Evolutionary conservation across 1,140 invertebrate genomes (phyloP), one percentile per base, ranked within the genome.

Genomic region (Helicoverpa zea): DNA sequence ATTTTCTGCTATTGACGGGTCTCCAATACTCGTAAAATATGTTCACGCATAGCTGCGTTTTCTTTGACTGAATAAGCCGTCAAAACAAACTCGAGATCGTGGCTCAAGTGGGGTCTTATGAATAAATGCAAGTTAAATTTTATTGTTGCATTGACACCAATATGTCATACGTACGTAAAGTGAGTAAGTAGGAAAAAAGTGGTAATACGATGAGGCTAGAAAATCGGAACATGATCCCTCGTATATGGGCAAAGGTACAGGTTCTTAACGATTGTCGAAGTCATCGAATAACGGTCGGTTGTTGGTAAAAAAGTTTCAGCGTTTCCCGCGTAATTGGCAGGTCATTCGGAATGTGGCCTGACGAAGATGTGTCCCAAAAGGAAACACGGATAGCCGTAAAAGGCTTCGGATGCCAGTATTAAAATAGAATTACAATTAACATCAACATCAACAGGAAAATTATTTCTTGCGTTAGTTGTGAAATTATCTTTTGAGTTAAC

Each of bases 81-180:
- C 35, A 43, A 66, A 81, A 83, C 85, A 87, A 85, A 87, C 81
- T 81, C 70, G 80, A 86, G 84, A 61, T n/a, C 79, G 75, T 43
- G 61, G 4, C 12, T 3, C 30, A 16, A 49, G 13, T 51, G 59
- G 72, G 72, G 51, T 81, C 82, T 89, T 87, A 90, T 87, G 81
- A 91, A 90, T 92, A 89, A 89, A 90, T 88, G 81, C 83, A 87
- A 85, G 85, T 89, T 78, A 87, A 90, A 87, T 88, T 91, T 90
- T 92, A 92, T 91, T 93, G 87, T 90, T 91, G 86, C 88, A 89
- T 87, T 91, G 90, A 90, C 90, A 93, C 88, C 90, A 87, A 92
- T 90, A 90, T 84, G 87, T 92, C 86, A 89, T 80, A 79, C 77
- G 77, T 79, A 78, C 82, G 83, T 86, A 89, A 86, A 87, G 83